A percentile compares a stretch with the other conserved stretches of the same genome.
Conservation (phyloP, 2,797 vertebrate genomes). For the Gymnodraco acuticeps region DNA sequence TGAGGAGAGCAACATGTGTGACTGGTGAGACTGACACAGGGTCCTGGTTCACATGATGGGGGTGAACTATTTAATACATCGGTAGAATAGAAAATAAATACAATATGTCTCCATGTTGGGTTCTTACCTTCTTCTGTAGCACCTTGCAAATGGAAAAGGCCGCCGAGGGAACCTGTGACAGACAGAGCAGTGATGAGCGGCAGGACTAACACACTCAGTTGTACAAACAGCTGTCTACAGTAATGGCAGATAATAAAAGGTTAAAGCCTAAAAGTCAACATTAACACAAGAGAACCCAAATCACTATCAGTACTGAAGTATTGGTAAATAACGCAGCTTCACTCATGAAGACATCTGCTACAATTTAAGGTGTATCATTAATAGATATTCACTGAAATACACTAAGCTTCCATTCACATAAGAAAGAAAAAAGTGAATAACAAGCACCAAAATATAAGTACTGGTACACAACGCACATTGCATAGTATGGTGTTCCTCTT, state of each 20-base stretch:
- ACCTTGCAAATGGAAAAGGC: slow-evolving; percentile 93
- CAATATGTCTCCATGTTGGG: background rate
- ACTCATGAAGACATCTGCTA: too few species aligned
- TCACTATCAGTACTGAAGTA: background rate
- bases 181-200: slow-evolving; percentile 1
- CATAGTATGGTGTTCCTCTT: too few species aligned
- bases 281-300: background rate
- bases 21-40: slow-evolving; percentile 14
- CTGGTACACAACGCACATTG: too few species aligned
- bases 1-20: slow-evolving; percentile 64
- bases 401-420: too few species aligned
- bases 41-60: background rate
- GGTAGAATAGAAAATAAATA: background rate
- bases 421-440: too few species aligned
- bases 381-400: too few species aligned
- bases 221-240: background rate
- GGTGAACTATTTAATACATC: background rate
- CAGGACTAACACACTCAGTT: background rate
- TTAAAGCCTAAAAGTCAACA: too few species aligned
- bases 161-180: slow-evolving; percentile 89
- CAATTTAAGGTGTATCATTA: too few species aligned
- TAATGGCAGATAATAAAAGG: background rate
- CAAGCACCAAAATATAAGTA: too few species aligned
- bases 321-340: background rate
- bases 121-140: slow-evolving; percentile 95